A percentile compares a stretch with the other conserved stretches of the same genome.
Conservation (phyloP, 1,140 invertebrate species). For the Achatina immaculata region DNA sequence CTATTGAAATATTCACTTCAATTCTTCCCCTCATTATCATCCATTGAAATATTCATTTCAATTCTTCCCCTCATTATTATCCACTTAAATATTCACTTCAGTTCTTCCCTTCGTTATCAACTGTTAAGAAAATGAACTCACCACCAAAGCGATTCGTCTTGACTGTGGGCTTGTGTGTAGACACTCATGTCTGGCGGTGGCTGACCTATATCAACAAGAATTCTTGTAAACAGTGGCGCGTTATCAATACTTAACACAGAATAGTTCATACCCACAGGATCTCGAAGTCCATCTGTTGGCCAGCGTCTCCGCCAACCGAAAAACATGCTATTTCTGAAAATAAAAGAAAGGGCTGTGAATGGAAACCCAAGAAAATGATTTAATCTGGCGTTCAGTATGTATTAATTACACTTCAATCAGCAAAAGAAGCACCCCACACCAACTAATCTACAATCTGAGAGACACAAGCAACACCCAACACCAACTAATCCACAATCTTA, state of each 20-base stretch:
- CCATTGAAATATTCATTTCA: no score
- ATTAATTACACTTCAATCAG: neutral
- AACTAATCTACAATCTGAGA: no score
- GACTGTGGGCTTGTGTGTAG: slow-evolving; percentile 12
- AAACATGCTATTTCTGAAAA: slow-evolving; percentile 57
- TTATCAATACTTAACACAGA: slow-evolving; percentile 60
- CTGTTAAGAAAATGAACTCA: no score
- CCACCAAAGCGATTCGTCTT: slow-evolving; percentile 44
- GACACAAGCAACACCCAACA: no score
- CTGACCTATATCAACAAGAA: slow-evolving; percentile 71
- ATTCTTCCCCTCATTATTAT: no score
- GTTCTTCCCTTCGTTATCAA: no score
- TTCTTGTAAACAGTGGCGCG: slow-evolving; percentile 70
- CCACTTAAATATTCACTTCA: no score
- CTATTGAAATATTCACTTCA: no score
- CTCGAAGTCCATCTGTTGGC: slow-evolving; percentile 63
- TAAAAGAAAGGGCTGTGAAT: neutral
- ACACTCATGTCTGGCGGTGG: slow-evolving; percentile 38
- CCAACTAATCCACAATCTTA: no score
- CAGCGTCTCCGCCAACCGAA: slow-evolving; percentile 60
- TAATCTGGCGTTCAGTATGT: neutral
- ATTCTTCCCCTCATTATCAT: no score
- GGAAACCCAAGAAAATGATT: slow-evolving; percentile 17
- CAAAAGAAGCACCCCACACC: no score
- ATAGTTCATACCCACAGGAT: slow-evolving; percentile 72